Percentiles rank a stretch among this genome's conserved stretches.
Evolutionary conservation across 2,888 invertebrate genomes (phyloP).

Genomic region (Hipparchia sbordonii): DNA sequence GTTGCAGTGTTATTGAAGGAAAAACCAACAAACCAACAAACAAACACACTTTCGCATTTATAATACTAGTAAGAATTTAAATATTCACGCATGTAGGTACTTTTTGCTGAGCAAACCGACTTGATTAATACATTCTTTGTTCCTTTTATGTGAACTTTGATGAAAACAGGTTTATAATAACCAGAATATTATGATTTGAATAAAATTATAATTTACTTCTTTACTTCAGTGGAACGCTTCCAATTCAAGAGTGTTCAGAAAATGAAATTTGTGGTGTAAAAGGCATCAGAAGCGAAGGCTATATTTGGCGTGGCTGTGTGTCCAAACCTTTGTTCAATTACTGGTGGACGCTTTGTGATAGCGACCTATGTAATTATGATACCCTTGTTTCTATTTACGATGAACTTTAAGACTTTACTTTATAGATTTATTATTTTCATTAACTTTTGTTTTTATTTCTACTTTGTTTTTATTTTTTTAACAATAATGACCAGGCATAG

Average conservation of each 20-base stretch:
- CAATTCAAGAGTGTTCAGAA: constrained; percentile 54
- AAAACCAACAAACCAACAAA: too few relatives aligned
- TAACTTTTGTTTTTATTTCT: background rate
- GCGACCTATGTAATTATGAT: constrained; percentile 64
- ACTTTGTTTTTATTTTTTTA: background rate
- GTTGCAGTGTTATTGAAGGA: too few relatives aligned
- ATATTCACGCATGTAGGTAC: too few relatives aligned
- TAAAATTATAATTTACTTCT: background rate
- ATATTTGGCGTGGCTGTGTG: constrained; percentile 69
- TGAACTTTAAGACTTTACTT: constrained; percentile 24
- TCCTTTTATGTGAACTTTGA: too few relatives aligned
- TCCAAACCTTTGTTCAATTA: constrained; percentile 64
- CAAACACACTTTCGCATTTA: too few relatives aligned
- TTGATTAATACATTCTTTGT: background rate
- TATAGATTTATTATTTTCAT: background rate
- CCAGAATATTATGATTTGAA: too few relatives aligned
- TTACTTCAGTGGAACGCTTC: constrained; percentile 53
- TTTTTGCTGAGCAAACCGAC: too few relatives aligned
- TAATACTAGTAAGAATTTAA: too few relatives aligned
- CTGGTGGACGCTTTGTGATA: constrained; percentile 62
- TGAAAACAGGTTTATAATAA: too few relatives aligned
- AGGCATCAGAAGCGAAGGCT: constrained; percentile 57
- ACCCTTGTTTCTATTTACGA: constrained; percentile 54
- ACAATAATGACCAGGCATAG: background rate
- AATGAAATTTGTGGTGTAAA: constrained; percentile 66